Percentiles rank a stretch among this genome's conserved stretches.
Conservation (phyloP, 2,888 invertebrate species). For the Chorisops tibialis region DNA sequence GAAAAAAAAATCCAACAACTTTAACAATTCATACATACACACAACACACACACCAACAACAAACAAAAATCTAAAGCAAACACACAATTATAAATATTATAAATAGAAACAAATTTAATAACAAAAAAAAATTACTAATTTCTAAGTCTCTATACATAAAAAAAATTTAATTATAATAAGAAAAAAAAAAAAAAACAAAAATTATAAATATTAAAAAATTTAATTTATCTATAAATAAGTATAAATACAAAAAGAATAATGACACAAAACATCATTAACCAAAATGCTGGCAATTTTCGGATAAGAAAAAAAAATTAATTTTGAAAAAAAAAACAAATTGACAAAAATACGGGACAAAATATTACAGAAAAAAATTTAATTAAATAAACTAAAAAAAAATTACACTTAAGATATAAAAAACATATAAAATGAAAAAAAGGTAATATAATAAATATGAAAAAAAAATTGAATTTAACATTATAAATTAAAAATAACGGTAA, state of each 20-base stretch:
- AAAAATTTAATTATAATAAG: no score
- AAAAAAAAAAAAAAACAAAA: no score
- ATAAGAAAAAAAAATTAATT: background rate
- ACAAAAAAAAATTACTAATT: no score
- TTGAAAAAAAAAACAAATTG: background rate
- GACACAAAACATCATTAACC: conserved; percentile 1
- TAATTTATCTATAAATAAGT: no score
- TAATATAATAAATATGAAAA: background rate
- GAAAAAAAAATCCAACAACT: background rate
- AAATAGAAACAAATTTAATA: background rate
- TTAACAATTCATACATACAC: background rate
- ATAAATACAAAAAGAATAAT: no score
- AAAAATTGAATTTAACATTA: conserved; percentile 23
- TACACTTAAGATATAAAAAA: conserved; percentile 10
- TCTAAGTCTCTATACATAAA: no score
- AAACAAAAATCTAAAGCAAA: background rate
- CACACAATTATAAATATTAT: conserved; percentile 14
- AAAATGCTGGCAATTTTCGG: conserved; percentile 20
- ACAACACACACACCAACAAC: background rate
- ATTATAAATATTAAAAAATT: no score
- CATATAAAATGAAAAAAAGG: conserved; percentile 9
- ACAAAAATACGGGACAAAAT: background rate
- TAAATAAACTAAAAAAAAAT: background rate
- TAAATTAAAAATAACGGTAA: conserved; percentile 10
- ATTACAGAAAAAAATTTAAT: background rate